Percentiles rank a stretch among this genome's conserved stretches.
Conservation (phyloP, 2,113 vertebrate species). For the Elgaria multicarinata region DNA sequence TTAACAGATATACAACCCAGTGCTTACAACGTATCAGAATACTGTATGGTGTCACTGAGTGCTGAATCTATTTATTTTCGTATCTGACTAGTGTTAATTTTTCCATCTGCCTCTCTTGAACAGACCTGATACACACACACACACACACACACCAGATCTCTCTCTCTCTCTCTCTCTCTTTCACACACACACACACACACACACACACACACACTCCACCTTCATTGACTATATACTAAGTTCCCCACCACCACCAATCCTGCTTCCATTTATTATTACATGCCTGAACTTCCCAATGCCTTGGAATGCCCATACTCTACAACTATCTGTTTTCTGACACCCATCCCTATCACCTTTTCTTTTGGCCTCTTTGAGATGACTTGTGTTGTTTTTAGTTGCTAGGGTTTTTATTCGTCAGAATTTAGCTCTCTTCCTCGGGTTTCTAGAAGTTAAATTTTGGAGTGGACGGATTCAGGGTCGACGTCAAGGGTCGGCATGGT, state of each 20-base stretch:
- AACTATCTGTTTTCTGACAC: not conserved
- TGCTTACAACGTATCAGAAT: not conserved
- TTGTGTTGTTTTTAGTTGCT: not conserved
- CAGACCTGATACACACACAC: not conserved
- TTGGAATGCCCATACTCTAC: not conserved
- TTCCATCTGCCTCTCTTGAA: not conserved
- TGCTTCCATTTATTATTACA: slow-evolving; percentile 46
- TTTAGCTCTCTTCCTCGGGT: not conserved
- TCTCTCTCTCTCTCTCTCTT: no score
- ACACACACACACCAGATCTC: not conserved
- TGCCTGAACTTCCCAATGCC: slow-evolving; percentile 22
- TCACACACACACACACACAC: not conserved
- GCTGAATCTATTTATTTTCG: slow-evolving; percentile 2
- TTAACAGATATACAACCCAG: not conserved
- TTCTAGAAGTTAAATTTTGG: not conserved
- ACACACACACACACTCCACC: not conserved
- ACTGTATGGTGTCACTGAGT: not conserved
- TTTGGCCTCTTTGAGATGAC: no score
- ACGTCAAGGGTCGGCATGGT: no score
- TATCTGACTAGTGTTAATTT: not conserved
- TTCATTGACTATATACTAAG: slow-evolving; percentile 15
- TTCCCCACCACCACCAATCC: slow-evolving; percentile 21
- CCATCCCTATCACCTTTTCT: no score
- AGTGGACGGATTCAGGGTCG: not conserved
- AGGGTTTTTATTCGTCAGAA: not conserved